Base-by-base conservation (phyloP, 1,140 invertebrate genomes). In the Anthonomus grandis region DNA sequence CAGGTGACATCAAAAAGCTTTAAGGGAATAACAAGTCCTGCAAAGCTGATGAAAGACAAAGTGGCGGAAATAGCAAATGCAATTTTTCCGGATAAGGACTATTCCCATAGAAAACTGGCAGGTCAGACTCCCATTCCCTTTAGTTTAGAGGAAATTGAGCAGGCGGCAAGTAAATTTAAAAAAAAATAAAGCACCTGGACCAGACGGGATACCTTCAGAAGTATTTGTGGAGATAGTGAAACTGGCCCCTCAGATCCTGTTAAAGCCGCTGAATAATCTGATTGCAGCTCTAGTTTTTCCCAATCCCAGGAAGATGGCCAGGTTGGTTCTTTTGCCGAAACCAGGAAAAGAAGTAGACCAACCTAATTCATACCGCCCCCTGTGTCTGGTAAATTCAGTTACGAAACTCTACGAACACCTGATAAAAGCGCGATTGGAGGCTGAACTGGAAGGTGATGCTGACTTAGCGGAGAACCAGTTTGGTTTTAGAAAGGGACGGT, bases 151-250 rank as follows among this genome's bases (percentile, higher is more conserved):
- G 52, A 59, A 31, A 15, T 62, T 19, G 12, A 45, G 18, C 12
- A 4, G 2, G 53, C 36, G 4, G 48, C 39, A 10, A n/a, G 21
- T 3, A 56, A n/a, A 17, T 18, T n/a, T 59, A 8, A 62, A 53
- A 12, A 62, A 4, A n/a, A 41, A 42, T 13, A 63, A 50, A 36
- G 60, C 63, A 9, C 60, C 53, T 10, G 57, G 60, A 24, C 45
- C 37, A 3, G 54, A 65, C 23, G 46, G 55, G 24, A 54, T 65
- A 4, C 17, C 49, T 3, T 21, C 27, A 12, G 61, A 65, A 39
- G 34, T 42, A 6, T 39, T 63, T 5, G 58, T 48, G 45, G 24
- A 46, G 9, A 23, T 34, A 19, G 31, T 41, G 18, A 41, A 50
- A 21, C 18, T 9, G 10, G 22, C 24, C 9, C 56, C 60, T 12